Base-by-base conservation (phyloP, 2,113 vertebrate species). In the Trematomus loennbergii region DNA sequence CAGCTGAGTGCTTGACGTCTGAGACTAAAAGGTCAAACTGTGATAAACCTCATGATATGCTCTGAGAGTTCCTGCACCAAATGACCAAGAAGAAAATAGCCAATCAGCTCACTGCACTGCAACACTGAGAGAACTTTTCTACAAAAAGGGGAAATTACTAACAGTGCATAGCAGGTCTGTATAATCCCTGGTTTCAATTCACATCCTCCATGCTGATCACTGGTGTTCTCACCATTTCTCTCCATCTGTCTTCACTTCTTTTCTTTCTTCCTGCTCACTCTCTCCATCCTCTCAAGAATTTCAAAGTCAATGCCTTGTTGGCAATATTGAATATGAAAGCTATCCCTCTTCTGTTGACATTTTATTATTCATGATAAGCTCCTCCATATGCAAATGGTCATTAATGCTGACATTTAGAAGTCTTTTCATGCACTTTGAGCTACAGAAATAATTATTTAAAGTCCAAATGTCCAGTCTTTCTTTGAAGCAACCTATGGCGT, bases 391-490 rank as follows among this genome's bases (percentile, higher is more conserved):
- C 80, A 91, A 87, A 92, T 85, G 60, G 49, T 66, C 78, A 88
- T 89, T 87, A 75, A 86, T 78, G 72, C 75, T 90, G 89, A 85
- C 90, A 94, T 94, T 91, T 91, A 33, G 40, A 84, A 70, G 69
- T 73, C 67, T 71, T 70, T 75, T 20, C 45, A 4, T 50, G 67
- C 43, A 18, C 65, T 78, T 87, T 60, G 60, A 77, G 69, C 69
- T 36, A 5, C n/a, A 63, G 61, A 89, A 83, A 86, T 87, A 68
- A 89, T 67, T 70, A 49, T 65, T 78, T n/a, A 50, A 83, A 72
- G 65, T 66, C 73, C 33, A 61, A 63, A 75, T 36, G 70, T 77
- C 60, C 60, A 3, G 40, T 13, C 12, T n/a, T 17, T 50, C 48
- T 61, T 45, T 50, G 11, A 62, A 49, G 45, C 8, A 12, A 18